A percentile compares a stretch with the other conserved stretches of the same genome.
Conservation (phyloP, 2,888 invertebrate genomes). For the Cybosia mesomella region DNA sequence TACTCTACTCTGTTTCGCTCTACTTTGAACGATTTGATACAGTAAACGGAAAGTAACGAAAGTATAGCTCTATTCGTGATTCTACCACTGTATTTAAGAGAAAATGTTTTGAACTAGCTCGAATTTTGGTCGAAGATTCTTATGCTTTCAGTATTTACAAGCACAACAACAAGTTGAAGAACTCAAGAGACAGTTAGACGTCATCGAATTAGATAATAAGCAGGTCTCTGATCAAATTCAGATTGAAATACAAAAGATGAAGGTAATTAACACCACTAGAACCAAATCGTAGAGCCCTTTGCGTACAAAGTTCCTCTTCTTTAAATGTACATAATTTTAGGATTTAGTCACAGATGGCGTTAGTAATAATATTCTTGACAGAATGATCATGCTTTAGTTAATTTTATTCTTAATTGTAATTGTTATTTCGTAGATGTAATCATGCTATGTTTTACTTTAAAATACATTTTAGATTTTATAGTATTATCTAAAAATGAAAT, state of each 20-base stretch:
- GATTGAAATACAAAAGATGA: slow-evolving; percentile 80
- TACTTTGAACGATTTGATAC: no score
- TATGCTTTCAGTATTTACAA: slow-evolving; percentile 72
- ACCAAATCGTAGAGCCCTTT: not conserved
- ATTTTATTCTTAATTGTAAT: no score
- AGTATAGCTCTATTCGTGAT: no score
- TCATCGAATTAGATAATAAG: slow-evolving; percentile 76
- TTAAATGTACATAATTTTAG: not conserved
- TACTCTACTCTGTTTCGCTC: no score
- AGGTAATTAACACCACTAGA: slow-evolving; percentile 60
- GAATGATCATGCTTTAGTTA: no score
- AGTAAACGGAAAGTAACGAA: no score
- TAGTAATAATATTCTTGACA: not conserved
- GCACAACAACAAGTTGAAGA: slow-evolving; percentile 80
- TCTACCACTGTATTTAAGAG: no score
- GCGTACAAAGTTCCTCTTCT: not conserved
- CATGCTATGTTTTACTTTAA: no score
- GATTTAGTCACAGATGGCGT: not conserved
- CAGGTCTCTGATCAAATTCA: slow-evolving; percentile 82
- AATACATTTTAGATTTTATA: no score
- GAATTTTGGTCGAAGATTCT: not conserved
- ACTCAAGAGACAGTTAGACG: slow-evolving; percentile 69
- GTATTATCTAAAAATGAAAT: no score
- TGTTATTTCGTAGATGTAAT: no score
- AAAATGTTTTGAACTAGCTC: not conserved